phyloP scores from a whole-genome alignment of 2,888 invertebrate species.

The Notodonta dromedarius region DNA sequence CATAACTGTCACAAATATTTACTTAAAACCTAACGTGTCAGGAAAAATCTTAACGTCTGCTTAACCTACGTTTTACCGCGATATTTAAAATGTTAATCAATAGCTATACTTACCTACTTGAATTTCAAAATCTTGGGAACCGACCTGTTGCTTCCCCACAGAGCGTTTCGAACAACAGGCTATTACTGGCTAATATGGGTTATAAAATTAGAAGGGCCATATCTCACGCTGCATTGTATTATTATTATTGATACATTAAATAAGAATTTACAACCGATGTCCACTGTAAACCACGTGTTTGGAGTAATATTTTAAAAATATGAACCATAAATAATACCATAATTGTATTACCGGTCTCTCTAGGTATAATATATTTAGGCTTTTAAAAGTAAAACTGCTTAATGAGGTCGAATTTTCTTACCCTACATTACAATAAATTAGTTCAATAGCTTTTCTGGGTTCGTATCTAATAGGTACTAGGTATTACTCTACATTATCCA shows the following conservation, averaged over 20 bases:
- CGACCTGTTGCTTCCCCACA: not conserved
- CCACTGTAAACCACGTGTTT: conserved; percentile 25
- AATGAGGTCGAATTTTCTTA: not conserved
- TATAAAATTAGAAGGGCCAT: conserved; percentile 37
- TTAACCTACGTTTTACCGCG: no score
- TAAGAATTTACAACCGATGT: conserved; percentile 32
- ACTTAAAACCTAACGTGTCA: no score
- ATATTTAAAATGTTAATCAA: no score
- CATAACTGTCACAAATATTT: no score
- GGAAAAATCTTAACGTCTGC: no score
- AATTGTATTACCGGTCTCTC: conserved; percentile 17
- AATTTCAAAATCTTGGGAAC: no score
- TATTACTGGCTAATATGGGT: conserved; percentile 17
- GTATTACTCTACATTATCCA: no score
- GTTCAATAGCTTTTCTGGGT: no score
- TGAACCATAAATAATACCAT: conserved; percentile 24
- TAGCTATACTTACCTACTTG: no score
- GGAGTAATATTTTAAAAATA: conserved; percentile 34
- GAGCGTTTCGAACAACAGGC: not conserved
- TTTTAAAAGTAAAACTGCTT: conserved; percentile 8
- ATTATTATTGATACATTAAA: conserved; percentile 28
- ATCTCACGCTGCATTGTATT: conserved; percentile 36
- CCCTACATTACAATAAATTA: no score
- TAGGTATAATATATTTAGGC: conserved; percentile 11
- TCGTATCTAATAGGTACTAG: no score